These are phyloP conservation scores for Linurgus olivaceus DNA, from an alignment of 2,797 vertebrate species.

Conservation along the genomic window DNA sequence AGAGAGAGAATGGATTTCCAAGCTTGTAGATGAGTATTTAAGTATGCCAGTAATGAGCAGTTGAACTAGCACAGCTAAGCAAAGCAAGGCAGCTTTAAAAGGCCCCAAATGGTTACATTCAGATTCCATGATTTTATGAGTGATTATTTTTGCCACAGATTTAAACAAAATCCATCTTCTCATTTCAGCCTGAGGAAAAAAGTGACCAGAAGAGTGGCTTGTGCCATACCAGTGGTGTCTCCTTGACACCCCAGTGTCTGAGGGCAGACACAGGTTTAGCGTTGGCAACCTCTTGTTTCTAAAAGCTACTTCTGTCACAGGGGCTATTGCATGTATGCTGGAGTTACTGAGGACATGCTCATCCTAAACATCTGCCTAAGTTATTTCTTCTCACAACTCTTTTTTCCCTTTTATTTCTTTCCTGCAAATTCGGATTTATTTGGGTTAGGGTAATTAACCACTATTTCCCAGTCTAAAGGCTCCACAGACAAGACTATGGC, in stretches of 20 bases:
- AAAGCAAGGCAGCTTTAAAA: slow-evolving; percentile 15
- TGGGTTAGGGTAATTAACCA: neutral
- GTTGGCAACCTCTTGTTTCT: neutral
- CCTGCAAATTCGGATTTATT: neutral
- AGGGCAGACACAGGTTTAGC: neutral
- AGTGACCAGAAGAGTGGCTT: neutral
- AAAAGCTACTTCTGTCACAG: neutral
- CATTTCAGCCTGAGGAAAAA: neutral
- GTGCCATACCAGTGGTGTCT: neutral
- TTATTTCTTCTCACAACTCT: neutral
- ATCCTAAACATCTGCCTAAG: neutral
- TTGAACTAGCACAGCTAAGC: neutral
- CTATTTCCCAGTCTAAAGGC: neutral
- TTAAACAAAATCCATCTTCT: slow-evolving; percentile 1
- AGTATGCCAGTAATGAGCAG: neutral
- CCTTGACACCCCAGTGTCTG: neutral
- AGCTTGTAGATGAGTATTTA: slow-evolving; percentile 8
- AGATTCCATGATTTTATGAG: neutral
- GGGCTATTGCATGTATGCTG: neutral
- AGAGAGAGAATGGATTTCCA: slow-evolving; percentile 20
- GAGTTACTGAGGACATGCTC: neutral
- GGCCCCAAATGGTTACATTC: neutral
- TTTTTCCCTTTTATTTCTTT: neutral
- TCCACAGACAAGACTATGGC: neutral
- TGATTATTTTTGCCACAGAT: neutral